Evolutionary conservation across 2,113 vertebrate genomes (phyloP), one percentile per base, ranked within the genome.

Genomic region (Serinus canaria): DNA sequence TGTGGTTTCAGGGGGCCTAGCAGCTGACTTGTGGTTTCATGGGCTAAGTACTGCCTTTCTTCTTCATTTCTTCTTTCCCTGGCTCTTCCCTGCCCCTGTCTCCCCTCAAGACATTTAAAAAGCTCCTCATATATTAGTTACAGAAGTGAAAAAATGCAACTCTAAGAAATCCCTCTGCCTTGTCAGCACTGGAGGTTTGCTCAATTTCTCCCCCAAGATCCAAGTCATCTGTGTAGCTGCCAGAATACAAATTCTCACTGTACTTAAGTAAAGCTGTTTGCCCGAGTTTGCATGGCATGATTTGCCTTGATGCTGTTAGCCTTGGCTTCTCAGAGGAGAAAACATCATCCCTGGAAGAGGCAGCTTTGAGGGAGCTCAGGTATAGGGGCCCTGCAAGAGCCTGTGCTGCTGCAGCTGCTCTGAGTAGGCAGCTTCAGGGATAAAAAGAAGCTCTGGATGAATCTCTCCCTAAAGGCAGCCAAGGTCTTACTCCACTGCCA

Each of bases 91-190:
- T 76, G 55, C 28, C 28, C 37, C 25, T 2, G 0, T 28, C 53
- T 70, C 43, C 35, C 66, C 39, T 64, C 49, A 49, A 44, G 53
- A 59, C 56, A 39, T 93, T 86, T 88, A 12, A 56, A 78, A 91
- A 49, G 50, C 49, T 90, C 60, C 56, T 88, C 2, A 1, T 77
- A 17, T 63, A 63, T 81, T 86, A 75, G 68, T 77, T 88, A 78
- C 68, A 90, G 56, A 80, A 93, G 81, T 88, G 6, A 50, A 72
- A 94, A 95, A 74, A 46, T 44, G 79, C 59, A 90, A 41, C 68
- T 95, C 63, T 50, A 83, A 67, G 75, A 91, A 77, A 90, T 91
- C 84, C 59, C 43, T 63, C 24, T 66, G 70, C 84, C 37, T 86
- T 90, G 87, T 95, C 91, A 95, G 95, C 79, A 70, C 47, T 0